These are phyloP conservation scores for Oscheius sp. DNA, from an alignment of 2,888 invertebrate species.

Conservation along the genomic window DNA sequence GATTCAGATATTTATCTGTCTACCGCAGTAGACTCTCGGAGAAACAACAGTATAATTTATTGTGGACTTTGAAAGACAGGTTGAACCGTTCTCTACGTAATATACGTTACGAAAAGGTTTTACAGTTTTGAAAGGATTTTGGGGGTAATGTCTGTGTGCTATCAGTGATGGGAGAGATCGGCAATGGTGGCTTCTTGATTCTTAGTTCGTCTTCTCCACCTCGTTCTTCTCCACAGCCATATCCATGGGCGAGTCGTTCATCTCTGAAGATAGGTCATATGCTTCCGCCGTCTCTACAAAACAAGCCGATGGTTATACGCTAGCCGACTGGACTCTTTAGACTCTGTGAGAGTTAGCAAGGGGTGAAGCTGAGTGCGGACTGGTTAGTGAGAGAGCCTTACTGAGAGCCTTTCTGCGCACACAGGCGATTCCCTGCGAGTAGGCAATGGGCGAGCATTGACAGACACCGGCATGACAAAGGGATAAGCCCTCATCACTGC, in stretches of 20 bases:
- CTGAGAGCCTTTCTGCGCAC: conserved; percentile 50
- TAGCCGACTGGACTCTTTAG: conserved; percentile 15
- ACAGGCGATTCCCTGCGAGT: conserved; percentile 63
- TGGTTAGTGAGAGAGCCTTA: conserved; percentile 22
- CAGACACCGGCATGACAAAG: conserved; percentile 63
- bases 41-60: too few relatives aligned
- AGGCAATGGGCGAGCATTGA: conserved; percentile 63
- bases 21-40: too few relatives aligned
- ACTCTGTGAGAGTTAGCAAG: background rate
- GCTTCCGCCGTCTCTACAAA: background rate
- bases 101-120: conserved; percentile 22
- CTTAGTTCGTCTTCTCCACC: conserved; percentile 29
- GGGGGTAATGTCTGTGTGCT: background rate
- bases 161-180: too few relatives aligned
- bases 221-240: conserved; percentile 30
- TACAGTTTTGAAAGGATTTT: background rate
- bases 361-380: too few relatives aligned
- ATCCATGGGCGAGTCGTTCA: conserved; percentile 35
- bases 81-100: conserved; percentile 16
- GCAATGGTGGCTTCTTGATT: background rate
- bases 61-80: too few relatives aligned
- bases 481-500: conserved; percentile 59
- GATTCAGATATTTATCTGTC: background rate
- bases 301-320: conserved; percentile 10
- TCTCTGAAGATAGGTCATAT: conserved; percentile 14